phyloP scores from a whole-genome alignment of 2,797 vertebrate genomes.

The Centropyge bicolor region DNA sequence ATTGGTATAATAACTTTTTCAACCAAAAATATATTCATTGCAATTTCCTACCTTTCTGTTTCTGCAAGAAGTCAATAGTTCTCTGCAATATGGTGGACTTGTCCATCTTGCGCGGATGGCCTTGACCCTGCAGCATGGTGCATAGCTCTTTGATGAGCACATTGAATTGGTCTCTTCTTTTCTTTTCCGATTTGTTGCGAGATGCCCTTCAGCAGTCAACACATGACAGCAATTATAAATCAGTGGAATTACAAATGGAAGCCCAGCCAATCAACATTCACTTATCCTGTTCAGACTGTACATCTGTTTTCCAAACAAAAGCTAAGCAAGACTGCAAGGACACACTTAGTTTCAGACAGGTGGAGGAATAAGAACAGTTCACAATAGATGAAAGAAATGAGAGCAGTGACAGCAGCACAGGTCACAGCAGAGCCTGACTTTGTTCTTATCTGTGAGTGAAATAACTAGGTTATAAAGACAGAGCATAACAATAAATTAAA shows the following conservation, averaged over 20 bases:
- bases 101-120: slow-evolving; percentile 90
- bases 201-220: slow-evolving; percentile 82
- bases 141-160: slow-evolving; percentile 91
- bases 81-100: slow-evolving; percentile 90
- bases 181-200: slow-evolving; percentile 90
- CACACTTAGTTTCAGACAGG: slow-evolving; percentile 6
- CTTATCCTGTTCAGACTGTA: background rate
- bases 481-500: too few species aligned
- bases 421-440: background rate
- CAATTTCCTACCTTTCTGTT: slow-evolving; percentile 88
- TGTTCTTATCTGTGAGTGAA: background rate
- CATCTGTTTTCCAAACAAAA: slow-evolving; percentile 2
- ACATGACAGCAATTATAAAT: slow-evolving; percentile 43
- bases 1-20: background rate
- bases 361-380: background rate
- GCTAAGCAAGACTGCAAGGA: background rate
- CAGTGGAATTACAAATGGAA: slow-evolving; percentile 1
- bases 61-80: slow-evolving; percentile 90
- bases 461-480: background rate
- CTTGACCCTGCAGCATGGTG: slow-evolving; percentile 91
- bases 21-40: background rate
- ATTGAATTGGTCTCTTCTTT: slow-evolving; percentile 89
- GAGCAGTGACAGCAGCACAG: background rate
- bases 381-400: background rate
- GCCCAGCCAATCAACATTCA: background rate